Conservation (phyloP, 1,140 invertebrate species). For the Oreohelix idahoensis region DNA sequence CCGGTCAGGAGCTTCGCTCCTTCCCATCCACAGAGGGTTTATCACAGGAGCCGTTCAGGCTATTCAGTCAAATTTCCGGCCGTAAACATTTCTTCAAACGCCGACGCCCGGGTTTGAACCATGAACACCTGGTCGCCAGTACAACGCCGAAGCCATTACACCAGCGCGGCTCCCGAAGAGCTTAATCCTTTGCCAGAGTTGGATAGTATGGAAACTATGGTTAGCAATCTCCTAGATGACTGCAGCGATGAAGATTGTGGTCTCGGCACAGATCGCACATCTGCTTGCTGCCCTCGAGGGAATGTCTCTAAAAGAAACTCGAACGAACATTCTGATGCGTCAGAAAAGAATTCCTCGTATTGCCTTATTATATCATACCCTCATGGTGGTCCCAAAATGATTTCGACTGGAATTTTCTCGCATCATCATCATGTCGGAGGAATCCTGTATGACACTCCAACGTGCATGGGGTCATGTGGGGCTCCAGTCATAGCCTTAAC, state of each 20-base stretch:
- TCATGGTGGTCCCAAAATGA: slow-evolving; percentile 32
- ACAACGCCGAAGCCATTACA: too few relatives aligned
- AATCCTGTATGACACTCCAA: slow-evolving; percentile 26
- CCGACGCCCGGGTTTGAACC: too few relatives aligned
- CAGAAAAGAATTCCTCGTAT: neutral
- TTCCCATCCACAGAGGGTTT: too few relatives aligned
- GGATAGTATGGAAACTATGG: neutral
- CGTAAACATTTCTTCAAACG: too few relatives aligned
- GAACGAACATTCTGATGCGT: neutral
- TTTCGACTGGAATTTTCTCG: slow-evolving; percentile 15
- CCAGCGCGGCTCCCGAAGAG: too few relatives aligned
- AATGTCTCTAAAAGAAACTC: neutral
- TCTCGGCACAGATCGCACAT: neutral
- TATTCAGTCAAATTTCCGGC: too few relatives aligned
- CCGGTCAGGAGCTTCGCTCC: too few relatives aligned
- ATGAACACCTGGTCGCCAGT: too few relatives aligned
- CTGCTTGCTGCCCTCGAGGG: neutral
- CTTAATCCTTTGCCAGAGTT: neutral
- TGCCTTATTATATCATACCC: slow-evolving; percentile 17
- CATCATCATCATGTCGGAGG: slow-evolving; percentile 15
- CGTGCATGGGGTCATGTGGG: slow-evolving; percentile 34
- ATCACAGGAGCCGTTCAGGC: too few relatives aligned
- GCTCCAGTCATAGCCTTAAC: slow-evolving; percentile 18
- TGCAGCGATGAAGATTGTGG: neutral
- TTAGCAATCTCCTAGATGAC: neutral